phyloP scores from a whole-genome alignment of 2,888 invertebrate species.

The Stramonita haemastoma region DNA sequence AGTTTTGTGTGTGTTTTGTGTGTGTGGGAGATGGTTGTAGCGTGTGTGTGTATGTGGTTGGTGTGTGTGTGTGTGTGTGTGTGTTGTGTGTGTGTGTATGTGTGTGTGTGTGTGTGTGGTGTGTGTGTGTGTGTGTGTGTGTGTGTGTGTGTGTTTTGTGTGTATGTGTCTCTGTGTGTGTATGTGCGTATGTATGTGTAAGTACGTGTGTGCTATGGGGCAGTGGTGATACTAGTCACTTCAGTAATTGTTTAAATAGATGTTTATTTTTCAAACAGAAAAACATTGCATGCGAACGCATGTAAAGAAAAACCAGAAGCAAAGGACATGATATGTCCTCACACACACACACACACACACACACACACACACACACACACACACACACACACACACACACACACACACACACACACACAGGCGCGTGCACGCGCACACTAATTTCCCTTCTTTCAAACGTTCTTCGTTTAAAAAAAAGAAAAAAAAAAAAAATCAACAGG shows the following conservation, averaged over 20 bases:
- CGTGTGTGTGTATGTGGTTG: too few relatives aligned
- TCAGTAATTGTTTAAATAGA: background rate
- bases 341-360: background rate
- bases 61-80: background rate
- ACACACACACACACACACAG: background rate
- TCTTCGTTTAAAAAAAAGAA: too few relatives aligned
- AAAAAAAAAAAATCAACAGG: too few relatives aligned
- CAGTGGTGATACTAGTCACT: background rate
- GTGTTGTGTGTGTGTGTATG: background rate
- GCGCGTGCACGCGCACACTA: background rate
- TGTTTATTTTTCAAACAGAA: too few relatives aligned
- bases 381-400: background rate
- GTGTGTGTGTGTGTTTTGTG: too few relatives aligned
- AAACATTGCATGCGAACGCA: too few relatives aligned
- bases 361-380: background rate
- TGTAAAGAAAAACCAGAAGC: background rate
- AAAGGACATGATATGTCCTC: background rate
- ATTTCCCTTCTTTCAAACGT: too few relatives aligned
- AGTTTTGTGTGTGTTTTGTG: too few relatives aligned
- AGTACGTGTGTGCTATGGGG: background rate
- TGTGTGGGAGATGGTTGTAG: too few relatives aligned
- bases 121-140: too few relatives aligned
- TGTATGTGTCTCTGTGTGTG: background rate
- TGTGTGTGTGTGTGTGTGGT: too few relatives aligned
- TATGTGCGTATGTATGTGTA: background rate